Evolutionary conservation across 1,140 invertebrate genomes (phyloP).

Genomic region (Vanessa tameamea): DNA sequence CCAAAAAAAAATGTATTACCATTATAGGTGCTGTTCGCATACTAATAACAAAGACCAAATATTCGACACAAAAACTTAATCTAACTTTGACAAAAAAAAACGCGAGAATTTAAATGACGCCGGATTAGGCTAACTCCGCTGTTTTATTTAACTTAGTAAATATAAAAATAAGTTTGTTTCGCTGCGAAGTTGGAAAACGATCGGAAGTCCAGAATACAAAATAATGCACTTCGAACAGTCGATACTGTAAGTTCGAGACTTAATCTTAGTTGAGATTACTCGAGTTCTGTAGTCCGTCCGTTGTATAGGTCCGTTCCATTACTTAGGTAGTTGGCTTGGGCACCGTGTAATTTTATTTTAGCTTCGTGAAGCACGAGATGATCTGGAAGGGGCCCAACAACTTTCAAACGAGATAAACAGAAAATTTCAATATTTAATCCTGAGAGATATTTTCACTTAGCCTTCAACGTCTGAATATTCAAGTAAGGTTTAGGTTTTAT

Average conservation of each 20-base stretch:
- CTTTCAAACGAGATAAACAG: slow-evolving; percentile 61
- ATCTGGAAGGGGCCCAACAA: slow-evolving; percentile 51
- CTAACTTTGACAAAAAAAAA: slow-evolving; percentile 39
- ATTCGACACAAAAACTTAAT: slow-evolving; percentile 34
- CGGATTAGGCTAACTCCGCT: slow-evolving; percentile 38
- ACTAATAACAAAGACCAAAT: slow-evolving; percentile 30
- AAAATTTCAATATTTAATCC: slow-evolving; percentile 50
- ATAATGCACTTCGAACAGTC: slow-evolving; percentile 63
- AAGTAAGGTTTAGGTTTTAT: neutral
- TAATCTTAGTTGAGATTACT: slow-evolving; percentile 72
- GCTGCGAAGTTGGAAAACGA: slow-evolving; percentile 46
- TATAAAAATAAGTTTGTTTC: slow-evolving; percentile 52
- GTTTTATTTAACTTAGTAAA: slow-evolving; percentile 45
- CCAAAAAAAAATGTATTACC: slow-evolving; percentile 29
- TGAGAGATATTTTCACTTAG: slow-evolving; percentile 22
- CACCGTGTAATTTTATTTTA: slow-evolving; percentile 58
- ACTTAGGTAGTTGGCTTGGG: slow-evolving; percentile 55
- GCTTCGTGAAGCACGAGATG: slow-evolving; percentile 45
- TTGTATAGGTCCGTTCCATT: slow-evolving; percentile 61
- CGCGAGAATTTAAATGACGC: slow-evolving; percentile 34
- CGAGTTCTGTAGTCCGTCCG: slow-evolving; percentile 48
- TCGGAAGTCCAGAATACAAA: slow-evolving; percentile 56
- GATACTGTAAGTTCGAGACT: slow-evolving; percentile 68
- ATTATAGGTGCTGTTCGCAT: slow-evolving; percentile 25
- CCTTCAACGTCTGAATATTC: neutral